Evolutionary conservation across 2,113 vertebrate genomes (phyloP).

Genomic region (Dicerorhinus sumatrensis): DNA sequence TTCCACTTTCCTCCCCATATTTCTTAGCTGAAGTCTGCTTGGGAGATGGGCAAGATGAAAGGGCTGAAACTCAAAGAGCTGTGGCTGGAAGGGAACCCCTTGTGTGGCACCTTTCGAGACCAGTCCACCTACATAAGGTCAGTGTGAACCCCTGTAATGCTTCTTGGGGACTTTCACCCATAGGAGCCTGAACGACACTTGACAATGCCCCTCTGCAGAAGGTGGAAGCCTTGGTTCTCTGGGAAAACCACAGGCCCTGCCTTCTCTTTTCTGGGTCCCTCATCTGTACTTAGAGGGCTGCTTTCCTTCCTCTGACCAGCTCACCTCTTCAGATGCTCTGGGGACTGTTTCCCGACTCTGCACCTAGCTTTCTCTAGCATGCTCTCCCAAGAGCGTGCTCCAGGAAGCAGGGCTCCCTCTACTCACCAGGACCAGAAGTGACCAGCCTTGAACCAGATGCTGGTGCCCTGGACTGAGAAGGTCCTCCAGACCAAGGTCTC

Average conservation of each 20-base stretch:
- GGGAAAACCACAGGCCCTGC: not conserved
- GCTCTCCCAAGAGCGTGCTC: not conserved
- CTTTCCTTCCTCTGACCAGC: not conserved
- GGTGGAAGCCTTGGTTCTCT: not conserved
- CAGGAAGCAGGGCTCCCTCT: not conserved
- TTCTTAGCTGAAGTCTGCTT: no score
- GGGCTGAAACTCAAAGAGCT: no score
- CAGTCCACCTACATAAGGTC: no score
- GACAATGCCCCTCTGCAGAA: not conserved
- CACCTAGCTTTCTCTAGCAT: not conserved
- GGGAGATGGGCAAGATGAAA: no score
- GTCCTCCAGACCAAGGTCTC: no score
- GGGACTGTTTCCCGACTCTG: not conserved
- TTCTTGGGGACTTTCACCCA: constrained; percentile 73
- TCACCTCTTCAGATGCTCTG: not conserved
- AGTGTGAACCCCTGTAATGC: not conserved
- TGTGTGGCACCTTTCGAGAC: no score
- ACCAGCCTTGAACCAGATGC: no score
- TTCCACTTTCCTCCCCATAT: no score
- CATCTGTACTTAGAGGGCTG: not conserved
- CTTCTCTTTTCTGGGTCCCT: no score
- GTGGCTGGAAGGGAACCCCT: no score
- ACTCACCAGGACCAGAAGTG: not conserved
- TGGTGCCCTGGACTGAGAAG: no score
- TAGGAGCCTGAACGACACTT: constrained; percentile 86